phyloP scores from a whole-genome alignment of 2,888 invertebrate species.

The Aplocera efformata region DNA sequence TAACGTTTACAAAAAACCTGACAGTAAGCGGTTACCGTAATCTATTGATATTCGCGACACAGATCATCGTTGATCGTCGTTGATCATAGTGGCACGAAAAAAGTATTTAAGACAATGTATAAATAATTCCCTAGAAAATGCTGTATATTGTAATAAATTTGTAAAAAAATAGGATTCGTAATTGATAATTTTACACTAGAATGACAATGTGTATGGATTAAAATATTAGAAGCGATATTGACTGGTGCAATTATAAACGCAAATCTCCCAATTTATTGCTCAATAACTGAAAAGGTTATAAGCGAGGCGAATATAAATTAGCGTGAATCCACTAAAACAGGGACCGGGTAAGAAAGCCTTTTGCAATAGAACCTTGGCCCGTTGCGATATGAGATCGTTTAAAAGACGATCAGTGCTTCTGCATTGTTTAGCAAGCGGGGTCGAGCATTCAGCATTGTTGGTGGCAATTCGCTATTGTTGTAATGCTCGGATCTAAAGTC shows the following conservation, averaged over 20 bases:
- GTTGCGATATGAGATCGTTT: conserved; percentile 72
- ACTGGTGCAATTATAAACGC: not conserved
- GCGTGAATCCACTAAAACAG: conserved; percentile 45
- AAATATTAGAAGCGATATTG: not conserved
- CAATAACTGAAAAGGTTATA: conserved; percentile 67
- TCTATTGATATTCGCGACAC: too few species aligned
- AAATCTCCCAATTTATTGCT: conserved; percentile 33
- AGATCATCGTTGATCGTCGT: too few species aligned
- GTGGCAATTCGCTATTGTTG: conserved; percentile 47
- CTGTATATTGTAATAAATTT: too few species aligned
- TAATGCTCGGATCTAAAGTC: conserved; percentile 59
- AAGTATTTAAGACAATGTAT: too few species aligned
- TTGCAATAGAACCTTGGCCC: conserved; percentile 69
- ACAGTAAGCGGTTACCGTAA: too few species aligned
- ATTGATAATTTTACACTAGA: too few species aligned
- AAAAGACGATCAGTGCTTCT: conserved; percentile 76
- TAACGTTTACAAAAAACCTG: too few species aligned
- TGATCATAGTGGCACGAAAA: too few species aligned
- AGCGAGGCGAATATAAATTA: conserved; percentile 68
- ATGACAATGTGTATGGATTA: too few species aligned
- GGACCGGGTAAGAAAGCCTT: conserved; percentile 69
- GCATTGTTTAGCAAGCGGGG: conserved; percentile 70
- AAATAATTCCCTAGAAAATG: too few species aligned
- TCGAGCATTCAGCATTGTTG: conserved; percentile 62
- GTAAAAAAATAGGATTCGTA: too few species aligned